Conservation (phyloP, 2,797 vertebrate species). For the Oryzias sinensis region DNA sequence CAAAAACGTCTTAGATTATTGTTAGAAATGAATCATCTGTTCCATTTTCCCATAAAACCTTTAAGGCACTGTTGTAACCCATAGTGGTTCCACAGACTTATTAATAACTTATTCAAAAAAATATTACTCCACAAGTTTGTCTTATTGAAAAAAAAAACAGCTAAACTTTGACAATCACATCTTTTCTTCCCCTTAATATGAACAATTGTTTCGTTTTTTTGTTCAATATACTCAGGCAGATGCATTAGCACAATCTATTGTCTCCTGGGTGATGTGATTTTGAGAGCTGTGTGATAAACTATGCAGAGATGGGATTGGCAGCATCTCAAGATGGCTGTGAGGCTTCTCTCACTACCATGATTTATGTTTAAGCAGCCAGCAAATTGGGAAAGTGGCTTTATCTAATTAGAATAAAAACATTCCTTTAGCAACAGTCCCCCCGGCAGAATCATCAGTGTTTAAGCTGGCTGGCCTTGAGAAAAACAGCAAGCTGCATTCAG, state of each 20-base stretch:
- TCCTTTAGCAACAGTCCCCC: conserved; percentile 75
- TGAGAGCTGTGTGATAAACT: conserved; percentile 54
- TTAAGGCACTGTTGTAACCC: conserved; percentile 22
- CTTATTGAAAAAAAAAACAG: too few relatives aligned
- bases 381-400: conserved; percentile 80
- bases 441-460: conserved; percentile 79
- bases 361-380: conserved; percentile 78
- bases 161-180: conserved; percentile 22
- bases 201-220: conserved; percentile 41
- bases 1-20: not conserved
- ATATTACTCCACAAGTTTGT: too few relatives aligned
- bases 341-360: conserved; percentile 68
- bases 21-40: too few relatives aligned
- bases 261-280: conserved; percentile 61
- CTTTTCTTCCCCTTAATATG: conserved; percentile 41
- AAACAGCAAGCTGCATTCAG: conserved; percentile 62
- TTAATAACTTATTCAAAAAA: too few relatives aligned
- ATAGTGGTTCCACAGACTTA: not conserved
- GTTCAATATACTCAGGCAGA: conserved; percentile 32
- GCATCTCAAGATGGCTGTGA: conserved; percentile 66
- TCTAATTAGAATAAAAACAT: conserved; percentile 81
- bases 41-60: too few relatives aligned
- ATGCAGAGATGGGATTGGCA: conserved; percentile 61
- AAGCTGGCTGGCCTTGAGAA: conserved; percentile 74
- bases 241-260: conserved; percentile 54